Conservation (phyloP, 2,113 vertebrate genomes). For the Sinocyclocheilus rhinocerous region DNA sequence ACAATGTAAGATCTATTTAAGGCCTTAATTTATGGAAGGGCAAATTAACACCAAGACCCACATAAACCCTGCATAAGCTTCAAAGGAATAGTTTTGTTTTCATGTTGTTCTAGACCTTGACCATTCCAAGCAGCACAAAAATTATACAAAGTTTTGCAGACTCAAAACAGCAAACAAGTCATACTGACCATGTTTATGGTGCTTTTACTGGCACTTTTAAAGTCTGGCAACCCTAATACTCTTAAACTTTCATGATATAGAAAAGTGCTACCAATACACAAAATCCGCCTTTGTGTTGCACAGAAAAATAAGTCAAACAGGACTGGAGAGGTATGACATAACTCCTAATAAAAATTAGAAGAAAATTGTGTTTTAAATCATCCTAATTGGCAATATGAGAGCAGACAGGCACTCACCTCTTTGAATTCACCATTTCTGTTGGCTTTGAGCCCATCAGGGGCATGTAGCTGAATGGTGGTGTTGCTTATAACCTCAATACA, state of each 20-base stretch:
- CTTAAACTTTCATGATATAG: not conserved
- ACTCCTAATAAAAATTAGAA: too few relatives aligned
- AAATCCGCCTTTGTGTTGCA: not conserved
- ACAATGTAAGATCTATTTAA: too few relatives aligned
- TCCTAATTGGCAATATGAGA: not conserved
- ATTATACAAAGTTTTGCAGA: not conserved
- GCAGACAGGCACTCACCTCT: constrained; percentile 77
- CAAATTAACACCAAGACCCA: too few relatives aligned
- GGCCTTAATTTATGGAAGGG: too few relatives aligned
- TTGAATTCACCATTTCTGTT: constrained; percentile 90
- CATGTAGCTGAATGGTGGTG: constrained; percentile 88
- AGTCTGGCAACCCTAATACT: not conserved
- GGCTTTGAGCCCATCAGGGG: constrained; percentile 84
- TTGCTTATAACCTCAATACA: constrained; percentile 91
- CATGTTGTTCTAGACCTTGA: too few relatives aligned
- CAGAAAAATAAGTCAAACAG: not conserved
- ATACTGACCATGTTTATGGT: not conserved
- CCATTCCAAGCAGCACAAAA: not conserved
- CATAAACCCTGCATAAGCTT: not conserved
- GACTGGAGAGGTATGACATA: not conserved
- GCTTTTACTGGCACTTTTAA: too few relatives aligned
- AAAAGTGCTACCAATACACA: not conserved
- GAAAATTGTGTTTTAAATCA: not conserved
- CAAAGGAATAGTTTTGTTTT: not conserved
- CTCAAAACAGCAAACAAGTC: not conserved